These are phyloP conservation scores for Ricordea florida DNA, from an alignment of 92 coral and sea anemone genomes.

Conservation along the genomic window DNA sequence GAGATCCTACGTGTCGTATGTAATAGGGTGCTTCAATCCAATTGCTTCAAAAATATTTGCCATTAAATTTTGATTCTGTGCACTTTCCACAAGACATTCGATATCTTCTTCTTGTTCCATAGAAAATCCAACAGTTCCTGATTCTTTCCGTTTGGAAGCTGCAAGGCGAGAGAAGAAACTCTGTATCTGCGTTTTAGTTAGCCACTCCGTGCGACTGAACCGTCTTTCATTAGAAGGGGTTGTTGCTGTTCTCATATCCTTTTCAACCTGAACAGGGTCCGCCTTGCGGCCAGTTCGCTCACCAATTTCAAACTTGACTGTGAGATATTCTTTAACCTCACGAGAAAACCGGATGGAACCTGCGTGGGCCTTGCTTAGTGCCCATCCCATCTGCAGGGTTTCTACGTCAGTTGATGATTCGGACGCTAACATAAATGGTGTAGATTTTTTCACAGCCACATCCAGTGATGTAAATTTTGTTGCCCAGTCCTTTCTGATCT, in stretches of 20 bases:
- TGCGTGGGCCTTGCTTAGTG: conserved; percentile 9
- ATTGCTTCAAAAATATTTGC: conserved; percentile 8
- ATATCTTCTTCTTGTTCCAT: conserved; percentile 62
- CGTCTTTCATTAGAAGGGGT: conserved; percentile 45
- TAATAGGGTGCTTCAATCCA: conserved; percentile 50
- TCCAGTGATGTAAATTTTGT: too few relatives aligned
- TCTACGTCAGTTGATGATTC: too few relatives aligned
- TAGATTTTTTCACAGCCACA: too few relatives aligned
- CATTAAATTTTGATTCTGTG: conserved; percentile 53
- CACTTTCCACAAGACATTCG: conserved; percentile 54
- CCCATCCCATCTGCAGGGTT: conserved; percentile 28
- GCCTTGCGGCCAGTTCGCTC: too few relatives aligned
- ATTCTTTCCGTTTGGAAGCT: conserved; percentile 55
- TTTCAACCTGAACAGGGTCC: conserved; percentile 54
- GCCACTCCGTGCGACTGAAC: conserved; percentile 60
- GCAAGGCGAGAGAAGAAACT: conserved; percentile 60
- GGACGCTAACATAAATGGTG: too few relatives aligned
- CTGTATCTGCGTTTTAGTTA: conserved; percentile 55
- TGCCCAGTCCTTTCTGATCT: too few relatives aligned
- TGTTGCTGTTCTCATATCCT: conserved; percentile 62
- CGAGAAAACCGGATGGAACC: conserved; percentile 33
- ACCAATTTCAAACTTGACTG: conserved; percentile 36
- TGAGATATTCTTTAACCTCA: too few relatives aligned
- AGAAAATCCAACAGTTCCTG: conserved; percentile 49
- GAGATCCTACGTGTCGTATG: conserved; percentile 54